A percentile compares a stretch with the other conserved stretches of the same genome.
Evolutionary conservation across 2,888 invertebrate genomes (phyloP).

Genomic region (Platypus cylindrus): DNA sequence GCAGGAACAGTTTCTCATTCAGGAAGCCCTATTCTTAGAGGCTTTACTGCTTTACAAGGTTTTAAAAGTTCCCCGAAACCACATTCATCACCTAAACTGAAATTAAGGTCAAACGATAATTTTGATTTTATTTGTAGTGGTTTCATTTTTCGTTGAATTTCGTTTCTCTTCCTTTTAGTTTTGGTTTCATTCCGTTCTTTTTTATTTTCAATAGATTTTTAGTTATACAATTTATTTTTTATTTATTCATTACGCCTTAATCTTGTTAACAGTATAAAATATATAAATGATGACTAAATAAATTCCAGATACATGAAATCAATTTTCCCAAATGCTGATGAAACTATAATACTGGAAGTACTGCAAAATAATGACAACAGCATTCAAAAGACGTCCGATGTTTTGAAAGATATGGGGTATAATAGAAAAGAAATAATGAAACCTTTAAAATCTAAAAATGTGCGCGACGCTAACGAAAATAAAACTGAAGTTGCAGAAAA

Average conservation of each 20-base stretch:
- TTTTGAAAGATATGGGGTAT: conserved; percentile 68
- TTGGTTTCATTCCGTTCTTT: background rate
- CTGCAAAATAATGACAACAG: conserved; percentile 80
- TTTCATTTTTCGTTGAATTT: background rate
- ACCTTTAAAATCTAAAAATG: conserved; percentile 37
- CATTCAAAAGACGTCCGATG: conserved; percentile 78
- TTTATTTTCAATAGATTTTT: background rate
- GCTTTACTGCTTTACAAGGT: conserved; percentile 44
- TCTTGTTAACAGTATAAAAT: no score
- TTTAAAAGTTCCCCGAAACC: conserved; percentile 47
- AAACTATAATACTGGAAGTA: conserved; percentile 72
- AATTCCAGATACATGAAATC: conserved; percentile 74
- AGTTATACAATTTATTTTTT: background rate
- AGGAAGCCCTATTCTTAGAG: conserved; percentile 46
- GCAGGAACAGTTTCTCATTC: conserved; percentile 25
- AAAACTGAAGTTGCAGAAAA: conserved; percentile 16
- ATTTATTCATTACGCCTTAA: no score
- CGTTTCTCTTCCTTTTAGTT: background rate
- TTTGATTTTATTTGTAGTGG: conserved; percentile 5
- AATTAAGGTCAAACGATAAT: conserved; percentile 57
- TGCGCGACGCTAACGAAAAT: conserved; percentile 29
- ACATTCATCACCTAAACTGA: conserved; percentile 83
- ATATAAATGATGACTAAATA: no score
- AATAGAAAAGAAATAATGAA: conserved; percentile 57
- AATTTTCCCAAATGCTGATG: conserved; percentile 82